Evolutionary conservation across 2,888 invertebrate species (phyloP), one percentile per base, ranked within the genome.

Genomic region (Dorcus hopei): DNA sequence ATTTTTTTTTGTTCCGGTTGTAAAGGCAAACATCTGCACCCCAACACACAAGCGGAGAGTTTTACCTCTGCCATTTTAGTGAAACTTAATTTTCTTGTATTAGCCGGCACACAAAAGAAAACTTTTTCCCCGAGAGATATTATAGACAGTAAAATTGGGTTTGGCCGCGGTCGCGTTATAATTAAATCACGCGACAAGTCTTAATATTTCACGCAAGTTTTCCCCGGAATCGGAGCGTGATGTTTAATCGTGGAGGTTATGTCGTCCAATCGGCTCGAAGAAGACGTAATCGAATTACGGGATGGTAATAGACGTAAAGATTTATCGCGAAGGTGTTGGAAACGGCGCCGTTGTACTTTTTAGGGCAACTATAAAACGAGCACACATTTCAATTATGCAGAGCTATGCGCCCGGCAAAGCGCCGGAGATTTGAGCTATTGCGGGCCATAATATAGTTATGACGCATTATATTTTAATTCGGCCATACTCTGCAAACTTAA

Each of bases 391-490:
- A 74, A 74, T 72, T 69, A 73, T 74, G 70, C 68, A 73, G 61
- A 64, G 57, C 59, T 59, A 64, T 59, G 61, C 62, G 64, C 62
- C 54, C 61, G 62, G 56, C 61, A 19, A 68, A 67, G 65, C 64
- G 66, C 63, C 65, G 61, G 63, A 69, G 73, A 73, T 74, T 74
- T 73, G 71, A 72, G 69, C 63, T 67, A 69, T 67, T 62, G 68
- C 64, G 65, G 64, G 52, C 70, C 72, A 66, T 74, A 74, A 74
- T 68, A 72, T 71, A 71, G 74, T 75, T 75, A 75, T 75, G 74
- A 72, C 69, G 71, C 75, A 73, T 75, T 74, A 76, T 69, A 72
- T 74, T 75, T 76, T 75, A 76, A 76, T 75, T 72, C 72, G 65
- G 66, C 68, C 65, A 61, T 68, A 66, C 66, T 64, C 63, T 61